Conservation (phyloP, 37 sponge, comb jelly and placozoan genomes). For the Theonella swinhoei region DNA sequence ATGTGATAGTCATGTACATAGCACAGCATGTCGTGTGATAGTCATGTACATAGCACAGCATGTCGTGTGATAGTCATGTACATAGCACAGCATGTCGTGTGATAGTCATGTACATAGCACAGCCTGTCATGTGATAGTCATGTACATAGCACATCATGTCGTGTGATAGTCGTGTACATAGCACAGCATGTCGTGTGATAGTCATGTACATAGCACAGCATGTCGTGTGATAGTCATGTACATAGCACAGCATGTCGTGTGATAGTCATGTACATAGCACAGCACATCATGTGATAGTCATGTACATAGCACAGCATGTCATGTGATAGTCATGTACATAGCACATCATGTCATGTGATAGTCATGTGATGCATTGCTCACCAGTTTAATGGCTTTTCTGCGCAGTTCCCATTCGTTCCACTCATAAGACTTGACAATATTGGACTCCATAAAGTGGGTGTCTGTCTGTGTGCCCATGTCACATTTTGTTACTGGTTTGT, state of each 20-base stretch:
- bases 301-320: background rate
- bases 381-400: constrained; percentile 93
- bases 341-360: too few species aligned
- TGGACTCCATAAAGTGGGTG: constrained; percentile 90
- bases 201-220: background rate
- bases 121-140: background rate
- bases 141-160: background rate
- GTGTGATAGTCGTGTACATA: background rate
- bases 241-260: background rate
- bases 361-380: constrained; percentile 20
- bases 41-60: background rate
- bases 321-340: background rate
- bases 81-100: background rate
- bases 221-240: background rate
- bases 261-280: background rate
- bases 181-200: background rate
- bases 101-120: background rate
- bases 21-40: background rate
- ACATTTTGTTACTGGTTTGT: constrained; percentile 87
- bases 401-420: constrained; percentile 99
- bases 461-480: constrained; percentile 99
- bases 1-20: background rate
- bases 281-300: background rate
- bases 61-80: background rate
- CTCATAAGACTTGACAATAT: constrained; percentile 93